These are phyloP conservation scores for Brachionus calyciflorus DNA, from an alignment of 1,140 invertebrate genomes.

Conservation along the genomic window DNA sequence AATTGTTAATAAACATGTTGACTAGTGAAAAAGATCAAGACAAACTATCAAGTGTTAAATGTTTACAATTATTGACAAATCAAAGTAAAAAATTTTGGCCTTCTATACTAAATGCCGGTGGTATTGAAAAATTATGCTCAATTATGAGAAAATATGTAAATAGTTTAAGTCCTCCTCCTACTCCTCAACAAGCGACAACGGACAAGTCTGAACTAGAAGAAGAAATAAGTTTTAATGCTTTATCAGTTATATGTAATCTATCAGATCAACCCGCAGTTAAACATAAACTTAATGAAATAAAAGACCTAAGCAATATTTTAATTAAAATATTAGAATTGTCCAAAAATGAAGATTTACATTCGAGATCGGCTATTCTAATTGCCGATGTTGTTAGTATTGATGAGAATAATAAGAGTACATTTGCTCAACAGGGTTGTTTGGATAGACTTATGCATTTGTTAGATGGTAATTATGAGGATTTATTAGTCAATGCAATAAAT, in stretches of 20 bases:
- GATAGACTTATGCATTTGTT: slow-evolving; percentile 49
- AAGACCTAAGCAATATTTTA: slow-evolving; percentile 53
- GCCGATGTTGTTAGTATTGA: slow-evolving; percentile 57
- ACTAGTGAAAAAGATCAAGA: slow-evolving; percentile 29
- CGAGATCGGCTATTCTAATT: slow-evolving; percentile 57
- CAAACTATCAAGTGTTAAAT: slow-evolving; percentile 57
- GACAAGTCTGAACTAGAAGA: background rate
- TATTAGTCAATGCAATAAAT: slow-evolving; percentile 59
- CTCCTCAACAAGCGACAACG: no score
- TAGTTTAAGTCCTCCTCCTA: slow-evolving; percentile 52
- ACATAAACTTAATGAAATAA: slow-evolving; percentile 52
- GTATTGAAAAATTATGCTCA: background rate
- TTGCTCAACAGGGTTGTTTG: slow-evolving; percentile 21
- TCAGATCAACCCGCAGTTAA: slow-evolving; percentile 54
- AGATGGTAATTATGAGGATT: slow-evolving; percentile 58
- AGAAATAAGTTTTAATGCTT: slow-evolving; percentile 52
- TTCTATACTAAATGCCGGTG: slow-evolving; percentile 57
- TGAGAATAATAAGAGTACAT: background rate
- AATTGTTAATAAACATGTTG: slow-evolving; percentile 56
- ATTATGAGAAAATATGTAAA: slow-evolving; percentile 1
- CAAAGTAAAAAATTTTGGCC: slow-evolving; percentile 55
- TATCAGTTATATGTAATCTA: slow-evolving; percentile 59
- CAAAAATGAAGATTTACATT: slow-evolving; percentile 57
- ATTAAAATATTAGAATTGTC: slow-evolving; percentile 51
- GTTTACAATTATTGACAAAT: slow-evolving; percentile 57